Base-by-base conservation (phyloP, 2,797 vertebrate species). In the Microhierax caerulescens region DNA sequence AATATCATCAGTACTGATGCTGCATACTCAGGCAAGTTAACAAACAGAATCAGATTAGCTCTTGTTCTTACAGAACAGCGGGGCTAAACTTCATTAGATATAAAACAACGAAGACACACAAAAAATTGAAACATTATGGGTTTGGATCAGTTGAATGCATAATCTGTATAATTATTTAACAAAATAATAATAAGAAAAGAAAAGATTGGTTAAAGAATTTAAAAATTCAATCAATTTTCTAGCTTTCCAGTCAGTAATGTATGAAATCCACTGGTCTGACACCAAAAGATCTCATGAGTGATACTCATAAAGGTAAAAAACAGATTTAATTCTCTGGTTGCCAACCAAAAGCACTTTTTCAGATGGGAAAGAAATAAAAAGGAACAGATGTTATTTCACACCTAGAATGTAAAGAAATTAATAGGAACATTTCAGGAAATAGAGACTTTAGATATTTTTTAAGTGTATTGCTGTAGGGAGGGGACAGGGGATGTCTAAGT, bases 51-150 rank as follows among this genome's bases (percentile, higher is more conserved):
- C 80, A 75, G 41, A 84, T 54, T 10, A 77, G 37, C 45, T 94
- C 94, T 85, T 94, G 36, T 88, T 96, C 60, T 32, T 78, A 28
- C 50, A 84, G 65, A 92, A 20, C 82, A 94, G 76, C 65, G 81
- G 73, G 73, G 30, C 41, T 94, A 64, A 90, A 92, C 37, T 83
- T 75, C 77, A 82, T 82, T 68, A 85, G 61, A 18, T 11, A 41
- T 50, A 73, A 96, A 96, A 57, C 45, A 94, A 75, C 48, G 51
- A 90, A 69, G 39, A 47, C 30, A 36, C 5, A 3, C 13, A 59
- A 53, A 69, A 45, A 19, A 94, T 79, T 36, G 13, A 24, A 76
- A 91, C 30, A 39, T 0, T 24, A 15, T 9, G 4, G 20, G 11
- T 82, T 92, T 72, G 7, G 64, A 53, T 24, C 76, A 47, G 13